Percentiles rank a stretch among this genome's conserved stretches.
Evolutionary conservation across 2,888 invertebrate genomes (phyloP).

Genomic region (Pristionchus mayeri): DNA sequence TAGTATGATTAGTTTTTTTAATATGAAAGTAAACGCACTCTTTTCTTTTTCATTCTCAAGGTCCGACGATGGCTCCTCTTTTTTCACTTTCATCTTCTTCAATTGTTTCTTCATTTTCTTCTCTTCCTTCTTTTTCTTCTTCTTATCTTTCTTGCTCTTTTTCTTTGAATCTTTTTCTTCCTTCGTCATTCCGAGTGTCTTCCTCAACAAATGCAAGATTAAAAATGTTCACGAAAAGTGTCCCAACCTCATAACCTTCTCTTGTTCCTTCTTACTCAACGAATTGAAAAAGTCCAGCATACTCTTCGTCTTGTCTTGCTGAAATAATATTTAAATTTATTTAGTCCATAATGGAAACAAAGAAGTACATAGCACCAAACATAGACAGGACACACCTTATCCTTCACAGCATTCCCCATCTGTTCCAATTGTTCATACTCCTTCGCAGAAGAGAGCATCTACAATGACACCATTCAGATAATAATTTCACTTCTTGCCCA

Average conservation of each 20-base stretch:
- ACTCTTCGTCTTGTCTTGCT: constrained; percentile 50
- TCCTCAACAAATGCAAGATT: constrained; percentile 10
- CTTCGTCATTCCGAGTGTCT: constrained; percentile 50
- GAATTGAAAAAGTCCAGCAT: constrained; percentile 64
- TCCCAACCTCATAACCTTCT: constrained; percentile 64
- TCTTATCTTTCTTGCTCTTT: constrained; percentile 52
- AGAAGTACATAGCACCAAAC: background rate
- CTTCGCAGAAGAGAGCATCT: constrained; percentile 4
- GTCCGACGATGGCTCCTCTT: constrained; percentile 31
- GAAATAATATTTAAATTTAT: background rate
- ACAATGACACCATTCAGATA: background rate
- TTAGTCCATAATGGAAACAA: background rate
- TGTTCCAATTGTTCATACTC: constrained; percentile 45
- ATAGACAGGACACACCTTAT: background rate
- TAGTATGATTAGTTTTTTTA: no score
- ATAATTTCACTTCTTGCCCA: no score
- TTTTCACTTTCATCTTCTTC: constrained; percentile 48
- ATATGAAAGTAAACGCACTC: background rate
- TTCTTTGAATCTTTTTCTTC: constrained; percentile 51
- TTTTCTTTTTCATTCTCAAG: background rate
- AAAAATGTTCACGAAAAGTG: background rate
- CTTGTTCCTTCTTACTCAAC: constrained; percentile 67
- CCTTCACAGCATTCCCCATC: constrained; percentile 37
- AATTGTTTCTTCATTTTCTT: constrained; percentile 46
- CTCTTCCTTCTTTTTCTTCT: constrained; percentile 47